Evolutionary conservation across 1,140 invertebrate species (phyloP).

Genomic region (Sycophaga agraensis): DNA sequence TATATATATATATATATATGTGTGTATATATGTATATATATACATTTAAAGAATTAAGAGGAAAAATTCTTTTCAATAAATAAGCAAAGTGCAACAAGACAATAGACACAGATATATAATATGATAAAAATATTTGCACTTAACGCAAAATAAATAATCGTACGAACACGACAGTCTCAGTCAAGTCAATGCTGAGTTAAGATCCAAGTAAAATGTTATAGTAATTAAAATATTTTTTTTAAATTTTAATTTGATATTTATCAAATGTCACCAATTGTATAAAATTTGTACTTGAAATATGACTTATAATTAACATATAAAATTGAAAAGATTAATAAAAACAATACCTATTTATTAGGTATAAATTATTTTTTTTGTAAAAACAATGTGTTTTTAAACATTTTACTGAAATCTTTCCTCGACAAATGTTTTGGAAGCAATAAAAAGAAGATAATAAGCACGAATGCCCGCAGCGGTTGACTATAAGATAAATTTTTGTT

Average conservation of each 20-base stretch:
- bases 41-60: slow-evolving; percentile 35
- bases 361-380: neutral
- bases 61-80: slow-evolving; percentile 51
- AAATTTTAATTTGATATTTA: no score
- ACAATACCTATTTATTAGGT: neutral
- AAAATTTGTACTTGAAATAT: no score
- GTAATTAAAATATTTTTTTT: slow-evolving; percentile 1
- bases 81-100: slow-evolving; percentile 54
- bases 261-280: no score
- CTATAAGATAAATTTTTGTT: slow-evolving; percentile 24
- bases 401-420: slow-evolving; percentile 22
- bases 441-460: slow-evolving; percentile 18
- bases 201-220: slow-evolving; percentile 23
- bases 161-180: slow-evolving; percentile 24
- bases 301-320: no score
- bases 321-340: neutral
- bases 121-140: slow-evolving; percentile 28
- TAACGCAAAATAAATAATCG: slow-evolving; percentile 44
- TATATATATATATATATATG: slow-evolving; percentile 33
- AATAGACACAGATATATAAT: slow-evolving; percentile 43
- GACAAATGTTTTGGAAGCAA: slow-evolving; percentile 7
- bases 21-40: slow-evolving; percentile 31
- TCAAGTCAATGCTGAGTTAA: slow-evolving; percentile 24
- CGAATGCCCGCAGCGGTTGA: slow-evolving; percentile 25
- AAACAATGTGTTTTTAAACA: neutral